Base-by-base conservation (phyloP, 1,140 invertebrate species). In the Chlorops oryzae region DNA sequence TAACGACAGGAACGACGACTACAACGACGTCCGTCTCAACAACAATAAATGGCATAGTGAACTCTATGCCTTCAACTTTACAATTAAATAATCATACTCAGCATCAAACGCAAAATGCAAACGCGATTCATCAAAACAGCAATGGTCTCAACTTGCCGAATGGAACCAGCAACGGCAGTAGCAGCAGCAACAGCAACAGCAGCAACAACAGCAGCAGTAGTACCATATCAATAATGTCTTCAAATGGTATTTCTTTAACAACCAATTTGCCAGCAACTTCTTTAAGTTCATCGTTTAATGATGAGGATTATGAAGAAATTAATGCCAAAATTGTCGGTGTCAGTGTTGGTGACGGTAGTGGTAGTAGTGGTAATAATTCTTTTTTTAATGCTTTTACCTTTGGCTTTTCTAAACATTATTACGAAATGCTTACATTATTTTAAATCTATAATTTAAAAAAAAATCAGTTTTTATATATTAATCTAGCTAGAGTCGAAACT, bases 311-410 rank as follows among this genome's bases (percentile, higher is more conserved):
- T 47, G 50, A 51, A 43, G 49, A 55, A 51, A 55, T 55, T 38
- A 37, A 13, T 4, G 39, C 17, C 39, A 17, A 41, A n/a, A n/a
- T 37, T 35, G 34, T 43, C 12, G 52, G 24, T 59, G 45, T 24
- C 32, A 48, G 47, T 52, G 55, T 49, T 58, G 56, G 54, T 47
- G 55, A 24, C 12, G 51, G 51, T 65, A 66, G 61, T 54, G 61
- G 59, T 58, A 56, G 61, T 54, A 53, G 59, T 52, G 59, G 61
- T 61, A 62, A 50, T 35, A 56, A 54, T 62, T 48, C 38, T 73
- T 73, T n/a, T 38, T 13, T 38, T 59, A 59, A 55, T 55, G 49
- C 38, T 54, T 52, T n/a, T n/a, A n/a, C n/a, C n/a, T n/a, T n/a
- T n/a, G n/a, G n/a, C n/a, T n/a, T n/a, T n/a, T n/a, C n/a, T n/a